These are phyloP conservation scores for Tupaia tana DNA, from an alignment of 2,113 vertebrate genomes.

Conservation along the genomic window DNA sequence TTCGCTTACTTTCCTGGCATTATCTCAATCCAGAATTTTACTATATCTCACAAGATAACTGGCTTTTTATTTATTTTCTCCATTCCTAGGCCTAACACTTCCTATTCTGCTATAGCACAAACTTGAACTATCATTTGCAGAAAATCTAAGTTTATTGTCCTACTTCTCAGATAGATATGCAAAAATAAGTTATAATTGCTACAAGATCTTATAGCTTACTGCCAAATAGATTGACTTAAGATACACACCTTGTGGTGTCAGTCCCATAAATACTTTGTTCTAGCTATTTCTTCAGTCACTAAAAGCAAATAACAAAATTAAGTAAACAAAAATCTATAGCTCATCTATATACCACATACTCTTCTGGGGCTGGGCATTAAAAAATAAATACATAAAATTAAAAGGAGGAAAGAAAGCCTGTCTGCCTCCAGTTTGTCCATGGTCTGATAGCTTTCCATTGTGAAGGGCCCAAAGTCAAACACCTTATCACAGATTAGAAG, in stretches of 20 bases:
- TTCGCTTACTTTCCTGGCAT: background rate
- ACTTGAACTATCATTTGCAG: too few relatives aligned
- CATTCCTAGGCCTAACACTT: background rate
- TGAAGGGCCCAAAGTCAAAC: background rate
- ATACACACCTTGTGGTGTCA: background rate
- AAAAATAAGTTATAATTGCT: too few relatives aligned
- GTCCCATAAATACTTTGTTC: background rate
- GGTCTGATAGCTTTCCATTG: background rate
- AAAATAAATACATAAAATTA: background rate
- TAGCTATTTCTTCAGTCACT: background rate
- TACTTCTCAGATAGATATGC: too few relatives aligned
- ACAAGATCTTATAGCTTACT: background rate
- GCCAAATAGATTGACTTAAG: background rate
- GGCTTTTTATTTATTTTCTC: background rate
- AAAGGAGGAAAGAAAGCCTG: background rate
- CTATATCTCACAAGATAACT: background rate
- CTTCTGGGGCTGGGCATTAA: background rate
- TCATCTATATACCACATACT: background rate
- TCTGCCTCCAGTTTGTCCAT: background rate
- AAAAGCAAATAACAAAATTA: background rate
- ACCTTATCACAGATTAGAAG: background rate
- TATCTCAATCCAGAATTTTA: background rate
- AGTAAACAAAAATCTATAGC: background rate
- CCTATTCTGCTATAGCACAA: too few relatives aligned
- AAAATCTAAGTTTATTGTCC: too few relatives aligned